phyloP scores from a whole-genome alignment of 2,888 invertebrate species.

The Teleiodes luculella region DNA sequence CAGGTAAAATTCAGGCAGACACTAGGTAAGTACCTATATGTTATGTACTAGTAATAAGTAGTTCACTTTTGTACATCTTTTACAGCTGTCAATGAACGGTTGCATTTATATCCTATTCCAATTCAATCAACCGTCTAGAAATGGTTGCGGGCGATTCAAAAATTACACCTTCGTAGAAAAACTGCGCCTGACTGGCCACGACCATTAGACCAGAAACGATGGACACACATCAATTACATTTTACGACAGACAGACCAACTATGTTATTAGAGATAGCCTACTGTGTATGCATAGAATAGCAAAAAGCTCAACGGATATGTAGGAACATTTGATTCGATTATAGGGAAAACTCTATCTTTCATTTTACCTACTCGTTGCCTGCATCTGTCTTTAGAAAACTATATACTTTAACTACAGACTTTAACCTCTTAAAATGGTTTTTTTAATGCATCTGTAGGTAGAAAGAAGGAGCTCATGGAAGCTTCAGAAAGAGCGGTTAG shows the following conservation, averaged over 20 bases:
- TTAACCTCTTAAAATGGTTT: too few relatives aligned
- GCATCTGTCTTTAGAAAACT: too few relatives aligned
- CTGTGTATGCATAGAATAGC: neutral
- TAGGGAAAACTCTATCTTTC: too few relatives aligned
- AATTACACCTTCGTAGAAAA: slow-evolving; percentile 32
- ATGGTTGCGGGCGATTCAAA: slow-evolving; percentile 15
- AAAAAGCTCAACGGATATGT: neutral
- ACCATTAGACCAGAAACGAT: slow-evolving; percentile 61
- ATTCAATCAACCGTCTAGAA: slow-evolving; percentile 9
- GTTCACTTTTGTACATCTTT: neutral
- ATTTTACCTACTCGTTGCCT: too few relatives aligned
- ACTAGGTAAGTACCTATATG: too few relatives aligned
- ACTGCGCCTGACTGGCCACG: slow-evolving; percentile 26
- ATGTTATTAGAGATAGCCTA: slow-evolving; percentile 50
- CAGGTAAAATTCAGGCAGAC: too few relatives aligned
- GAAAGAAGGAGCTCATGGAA: too few relatives aligned
- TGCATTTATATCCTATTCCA: slow-evolving; percentile 9
- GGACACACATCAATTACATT: slow-evolving; percentile 51
- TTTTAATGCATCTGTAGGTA: too few relatives aligned
- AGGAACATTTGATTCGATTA: neutral
- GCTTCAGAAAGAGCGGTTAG: too few relatives aligned
- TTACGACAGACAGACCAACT: slow-evolving; percentile 42
- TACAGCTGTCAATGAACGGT: neutral
- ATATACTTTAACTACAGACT: too few relatives aligned
- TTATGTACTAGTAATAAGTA: too few relatives aligned